Evolutionary conservation across 2,113 vertebrate species (phyloP).

Genomic region (Labrus mixtus): DNA sequence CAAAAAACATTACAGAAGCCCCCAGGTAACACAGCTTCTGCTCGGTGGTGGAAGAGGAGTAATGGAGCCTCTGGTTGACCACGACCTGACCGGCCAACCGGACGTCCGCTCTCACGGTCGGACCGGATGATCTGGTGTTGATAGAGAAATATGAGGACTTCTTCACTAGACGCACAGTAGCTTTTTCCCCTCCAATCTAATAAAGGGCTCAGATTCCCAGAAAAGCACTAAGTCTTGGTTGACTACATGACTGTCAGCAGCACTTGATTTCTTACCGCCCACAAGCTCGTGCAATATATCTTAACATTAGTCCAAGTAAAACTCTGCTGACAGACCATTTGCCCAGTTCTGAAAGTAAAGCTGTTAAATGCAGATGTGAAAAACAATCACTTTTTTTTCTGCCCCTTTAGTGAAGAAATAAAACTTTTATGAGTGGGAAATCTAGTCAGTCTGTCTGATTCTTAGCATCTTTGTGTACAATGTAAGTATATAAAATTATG

Average conservation of each 20-base stretch:
- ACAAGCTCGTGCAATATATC: conserved; percentile 35
- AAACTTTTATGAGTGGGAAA: not conserved
- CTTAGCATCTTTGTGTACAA: not conserved
- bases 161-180: conserved; percentile 23
- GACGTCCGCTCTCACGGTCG: conserved; percentile 60
- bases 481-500: not conserved
- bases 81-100: conserved; percentile 40
- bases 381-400: not conserved
- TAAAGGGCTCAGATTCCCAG: conserved; percentile 56
- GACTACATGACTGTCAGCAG: conserved; percentile 63
- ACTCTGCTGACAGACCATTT: conserved; percentile 27
- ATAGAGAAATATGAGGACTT: conserved; percentile 68
- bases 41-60: conserved; percentile 26
- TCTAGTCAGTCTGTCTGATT: not conserved
- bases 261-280: conserved; percentile 47
- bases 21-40: conserved; percentile 45
- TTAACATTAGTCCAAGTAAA: conserved; percentile 28
- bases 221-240: conserved; percentile 54
- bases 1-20: conserved; percentile 64
- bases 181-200: conserved; percentile 42
- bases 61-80: conserved; percentile 54
- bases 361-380: not conserved
- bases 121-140: conserved; percentile 61
- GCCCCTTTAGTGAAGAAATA: not conserved
- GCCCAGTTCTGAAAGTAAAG: conserved; percentile 5